phyloP scores from a whole-genome alignment of 1,140 invertebrate species.

The Drosophila kanapiae region DNA sequence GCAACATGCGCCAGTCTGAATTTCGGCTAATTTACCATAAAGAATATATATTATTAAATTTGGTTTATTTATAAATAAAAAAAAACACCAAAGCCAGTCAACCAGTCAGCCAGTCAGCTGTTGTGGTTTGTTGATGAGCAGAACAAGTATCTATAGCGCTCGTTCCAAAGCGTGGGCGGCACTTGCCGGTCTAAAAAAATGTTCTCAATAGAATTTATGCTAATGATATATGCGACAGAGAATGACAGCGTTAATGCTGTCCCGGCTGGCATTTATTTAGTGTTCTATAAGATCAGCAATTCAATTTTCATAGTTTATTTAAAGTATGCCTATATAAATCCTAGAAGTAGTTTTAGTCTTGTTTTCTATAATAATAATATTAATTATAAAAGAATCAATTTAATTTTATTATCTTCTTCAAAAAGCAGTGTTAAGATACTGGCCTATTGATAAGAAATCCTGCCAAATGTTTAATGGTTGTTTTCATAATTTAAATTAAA shows the following conservation, averaged over 20 bases:
- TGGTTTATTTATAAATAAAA: constrained; percentile 67
- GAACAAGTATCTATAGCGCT: constrained; percentile 39
- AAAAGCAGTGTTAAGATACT: neutral
- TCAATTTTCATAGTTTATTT: neutral
- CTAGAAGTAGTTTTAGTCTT: neutral
- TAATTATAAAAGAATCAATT: neutral
- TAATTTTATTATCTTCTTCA: neutral
- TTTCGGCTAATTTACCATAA: constrained; percentile 61
- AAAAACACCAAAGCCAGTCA: constrained; percentile 41
- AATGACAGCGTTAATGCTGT: constrained; percentile 32
- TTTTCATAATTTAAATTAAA: neutral
- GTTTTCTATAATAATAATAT: neutral
- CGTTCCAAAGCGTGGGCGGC: constrained; percentile 49
- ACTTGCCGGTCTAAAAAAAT: constrained; percentile 34
- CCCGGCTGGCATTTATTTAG: constrained; percentile 7
- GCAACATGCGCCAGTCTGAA: constrained; percentile 17
- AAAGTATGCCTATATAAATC: neutral
- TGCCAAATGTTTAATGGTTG: neutral
- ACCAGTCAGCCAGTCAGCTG: constrained; percentile 73
- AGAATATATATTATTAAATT: constrained; percentile 59
- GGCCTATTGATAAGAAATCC: neutral
- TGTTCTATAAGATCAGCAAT: neutral
- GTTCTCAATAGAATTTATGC: constrained; percentile 35
- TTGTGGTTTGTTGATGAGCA: constrained; percentile 58
- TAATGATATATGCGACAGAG: constrained; percentile 47